Percentiles rank a stretch among this genome's conserved stretches.
Evolutionary conservation across 37 sponge, comb jelly and placozoan species (phyloP).

Genomic region (Chondrosia reniformis): DNA sequence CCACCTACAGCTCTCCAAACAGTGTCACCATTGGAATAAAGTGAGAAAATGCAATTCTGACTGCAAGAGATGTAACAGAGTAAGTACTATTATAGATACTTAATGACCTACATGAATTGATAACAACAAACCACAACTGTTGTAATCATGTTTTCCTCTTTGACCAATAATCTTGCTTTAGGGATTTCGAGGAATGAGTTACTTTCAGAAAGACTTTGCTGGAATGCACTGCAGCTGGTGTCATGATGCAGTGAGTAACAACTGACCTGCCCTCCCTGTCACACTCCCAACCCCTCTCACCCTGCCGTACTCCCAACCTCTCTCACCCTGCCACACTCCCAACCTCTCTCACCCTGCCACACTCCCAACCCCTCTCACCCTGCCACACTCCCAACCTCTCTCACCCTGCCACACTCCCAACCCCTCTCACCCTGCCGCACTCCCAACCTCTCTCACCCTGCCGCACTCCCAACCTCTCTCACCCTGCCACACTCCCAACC

Average conservation of each 20-base stretch:
- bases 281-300: not conserved
- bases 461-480: not conserved
- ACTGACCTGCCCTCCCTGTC: not conserved
- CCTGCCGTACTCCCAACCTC: not conserved
- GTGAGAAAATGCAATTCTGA: constrained; percentile 42
- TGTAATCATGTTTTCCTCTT: too few relatives aligned
- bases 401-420: not conserved
- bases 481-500: not conserved
- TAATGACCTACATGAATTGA: not conserved
- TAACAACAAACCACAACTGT: too few relatives aligned
- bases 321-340: not conserved
- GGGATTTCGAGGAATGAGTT: constrained; percentile 7
- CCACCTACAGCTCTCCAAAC: constrained; percentile 11
- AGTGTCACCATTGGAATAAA: constrained; percentile 52
- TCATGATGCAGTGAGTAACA: constrained; percentile 49
- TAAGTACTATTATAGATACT: not conserved
- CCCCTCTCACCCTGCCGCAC: not conserved
- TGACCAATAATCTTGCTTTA: too few relatives aligned
- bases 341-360: not conserved
- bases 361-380: not conserved
- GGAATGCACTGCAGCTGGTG: constrained; percentile 78
- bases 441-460: not conserved
- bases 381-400: not conserved
- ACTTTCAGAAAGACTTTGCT: constrained; percentile 23
- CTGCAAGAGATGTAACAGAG: constrained; percentile 59